A percentile compares a stretch with the other conserved stretches of the same genome.
Conservation (phyloP, 2,797 vertebrate genomes). For the Oophaga sylvatica region DNA sequence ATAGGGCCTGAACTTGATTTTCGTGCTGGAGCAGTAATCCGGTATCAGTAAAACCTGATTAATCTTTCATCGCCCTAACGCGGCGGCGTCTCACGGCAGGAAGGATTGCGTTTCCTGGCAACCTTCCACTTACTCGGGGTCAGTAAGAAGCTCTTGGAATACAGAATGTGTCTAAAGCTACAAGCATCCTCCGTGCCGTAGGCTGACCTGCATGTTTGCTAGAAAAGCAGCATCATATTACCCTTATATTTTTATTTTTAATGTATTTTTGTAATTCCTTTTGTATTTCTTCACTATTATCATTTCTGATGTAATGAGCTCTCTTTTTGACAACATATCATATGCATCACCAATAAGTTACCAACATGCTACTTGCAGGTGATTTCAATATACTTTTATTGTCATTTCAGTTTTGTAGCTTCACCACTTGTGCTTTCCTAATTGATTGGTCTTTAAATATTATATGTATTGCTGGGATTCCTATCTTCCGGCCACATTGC, state of each 20-base stretch:
- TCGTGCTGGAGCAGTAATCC: conserved; percentile 70
- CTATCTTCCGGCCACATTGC: no score
- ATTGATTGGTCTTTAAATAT: background rate
- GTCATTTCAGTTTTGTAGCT: background rate
- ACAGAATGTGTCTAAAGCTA: conserved; percentile 63
- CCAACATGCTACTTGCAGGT: background rate
- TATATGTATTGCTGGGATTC: no score
- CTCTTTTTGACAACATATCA: background rate
- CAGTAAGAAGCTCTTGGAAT: conserved; percentile 65
- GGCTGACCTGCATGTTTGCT: conserved; percentile 58
- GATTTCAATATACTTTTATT: background rate
- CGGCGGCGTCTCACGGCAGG: conserved; percentile 54
- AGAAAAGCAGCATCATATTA: conserved; percentile 8
- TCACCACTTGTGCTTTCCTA: background rate
- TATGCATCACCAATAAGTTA: background rate
- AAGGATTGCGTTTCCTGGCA: conserved; percentile 71
- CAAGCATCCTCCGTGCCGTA: conserved; percentile 63
- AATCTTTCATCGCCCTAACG: conserved; percentile 68
- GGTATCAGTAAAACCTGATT: conserved; percentile 70
- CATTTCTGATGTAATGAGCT: background rate
- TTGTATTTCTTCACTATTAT: background rate
- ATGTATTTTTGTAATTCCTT: background rate
- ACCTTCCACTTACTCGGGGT: conserved; percentile 67
- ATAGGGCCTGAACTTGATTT: conserved; percentile 67
- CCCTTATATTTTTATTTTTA: background rate